Base-by-base conservation (phyloP, 2,113 vertebrate genomes). In the Bubo blakistoni region DNA sequence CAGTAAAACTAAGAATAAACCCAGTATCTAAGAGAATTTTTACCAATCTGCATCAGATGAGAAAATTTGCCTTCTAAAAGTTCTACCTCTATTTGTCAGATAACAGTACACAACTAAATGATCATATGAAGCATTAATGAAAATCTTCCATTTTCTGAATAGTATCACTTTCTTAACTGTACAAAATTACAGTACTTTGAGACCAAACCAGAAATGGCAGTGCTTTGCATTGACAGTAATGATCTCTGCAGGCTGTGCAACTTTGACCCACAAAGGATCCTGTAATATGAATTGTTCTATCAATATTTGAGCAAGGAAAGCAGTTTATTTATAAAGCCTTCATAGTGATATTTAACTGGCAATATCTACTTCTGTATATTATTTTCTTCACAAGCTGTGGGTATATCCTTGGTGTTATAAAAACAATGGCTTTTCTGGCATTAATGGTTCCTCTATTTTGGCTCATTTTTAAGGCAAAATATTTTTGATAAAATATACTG, bases 281-380 rank as follows among this genome's bases (percentile, higher is more conserved):
- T 66, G 80, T 79, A 83, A 44, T 63, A 66, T 18, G 13, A 83
- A 86, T 86, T 92, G 47, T 63, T 93, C 77, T 36, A 57, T 88
- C 86, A 84, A 87, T 93, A 93, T 90, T 81, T 95, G 88, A 93
- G 27, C 42, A 84, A 81, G 72, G 36, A 92, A 91, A 74, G 65
- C 38, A 40, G 52, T 90, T 93, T 83, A 34, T 88, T 78, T 83
- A 40, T 71, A 59, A 92, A 91, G 36, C 38, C n/a, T 78, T 88
- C 77, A 63, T 30, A 91, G 24, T 66, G 78, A 65, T 90, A 76
- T 76, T 92, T 90, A 86, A 74, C 77, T 95, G 29, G 38, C 78
- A 81, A 21, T 84, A 79, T 59, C 82, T 93, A 27, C 51, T 91
- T 70, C 36, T 55, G 11, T 92, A 38, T 78, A 40, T 93, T 58